Evolutionary conservation across 2,797 vertebrate species (phyloP), one percentile per base, ranked within the genome.

Genomic region (Vultur gryphus): DNA sequence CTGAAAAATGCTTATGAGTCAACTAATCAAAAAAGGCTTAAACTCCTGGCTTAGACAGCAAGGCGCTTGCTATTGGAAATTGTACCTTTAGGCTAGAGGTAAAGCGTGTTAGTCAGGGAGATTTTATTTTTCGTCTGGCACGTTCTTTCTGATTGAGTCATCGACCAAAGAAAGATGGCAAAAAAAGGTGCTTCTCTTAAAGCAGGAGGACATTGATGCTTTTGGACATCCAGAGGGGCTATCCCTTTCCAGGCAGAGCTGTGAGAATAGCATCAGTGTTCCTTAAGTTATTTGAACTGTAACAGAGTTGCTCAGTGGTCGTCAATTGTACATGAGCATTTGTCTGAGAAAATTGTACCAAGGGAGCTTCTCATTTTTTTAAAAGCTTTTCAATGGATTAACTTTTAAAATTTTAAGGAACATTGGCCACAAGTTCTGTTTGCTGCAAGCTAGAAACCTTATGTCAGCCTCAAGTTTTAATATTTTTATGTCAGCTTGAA

Each of bases 11-110:
- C 70, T 93, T 95, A 48, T 6, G 0, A 90, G 46, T 96, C 66
- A 87, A 41, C 55, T 95, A 92, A 96, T 94, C 73, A 92, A 83
- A 94, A 96, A 72, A 80, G 77, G 28, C 81, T 89, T 95, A 84
- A 95, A 87, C 13, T 71, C 51, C 81, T 93, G 90, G 73, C 77
- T 95, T 93, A 92, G 84, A 80, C 92, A 92, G 92, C 67, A 57
- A 93, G 92, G 61, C 72, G 29, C 95, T 96, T 85, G 59, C 90
- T 94, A 37, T 75, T 93, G 84, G 78, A 96, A 94, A 82, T 90
- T 67, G 78, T 90, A 87, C 92, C 96, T 95, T 94, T 73, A 95
- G 95, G 95, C 91, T 96, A 96, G 67, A 94, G 31, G 64, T 94
- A 89, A 92, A 96, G 89, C 11, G 0, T 64, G 29, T 95, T 96